Evolutionary conservation across 1,140 invertebrate species (phyloP), one percentile per base, ranked within the genome.

Genomic region (Zaprionus taronus): DNA sequence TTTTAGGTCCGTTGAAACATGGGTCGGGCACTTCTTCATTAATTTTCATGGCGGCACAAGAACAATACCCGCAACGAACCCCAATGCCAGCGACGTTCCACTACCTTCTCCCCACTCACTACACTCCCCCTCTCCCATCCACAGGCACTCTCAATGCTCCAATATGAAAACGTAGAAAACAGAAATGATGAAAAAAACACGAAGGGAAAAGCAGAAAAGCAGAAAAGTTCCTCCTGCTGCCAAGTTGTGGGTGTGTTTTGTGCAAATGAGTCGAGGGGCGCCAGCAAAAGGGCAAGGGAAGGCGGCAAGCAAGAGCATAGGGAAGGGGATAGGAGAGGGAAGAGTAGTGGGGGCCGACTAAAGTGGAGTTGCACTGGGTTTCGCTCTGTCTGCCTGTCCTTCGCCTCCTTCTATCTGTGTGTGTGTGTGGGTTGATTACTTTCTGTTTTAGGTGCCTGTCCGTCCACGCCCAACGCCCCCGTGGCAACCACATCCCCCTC

Each of bases 11-110:
- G 70, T 56, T n/a, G 78, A 66, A 79, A 85, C 85, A 90, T 80
- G 85, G 82, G 86, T 90, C 81, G 85, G 85, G 85, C 86, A 91
- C 85, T 91, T 90, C 85, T 90, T 90, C 85, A 90, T 90, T 90
- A 90, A 90, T 90, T 90, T 90, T 90, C 85, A 90, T 90, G 86
- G 85, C 86, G 86, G 85, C 82, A 76, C 79, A 90, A 91, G 82
- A 90, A 90, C 86, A 90, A 90, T 90, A 79, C 72, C 69, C 72
- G 47, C 58, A 73, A 67, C 58, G 71, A 62, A 73, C 20, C 64
- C 38, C 28, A 56, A 15, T 36, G 12, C 26, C 56, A 34, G 34
- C 3, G 14, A 41, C 36, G 36, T 17, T 44, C 1, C 12, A 9
- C 41, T 49, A 22, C 28, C 22, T 15, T 20, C n/a, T 2, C 44